Evolutionary conservation across 2,113 vertebrate genomes (phyloP).

Genomic region (Porphyrio hochstetteri): DNA sequence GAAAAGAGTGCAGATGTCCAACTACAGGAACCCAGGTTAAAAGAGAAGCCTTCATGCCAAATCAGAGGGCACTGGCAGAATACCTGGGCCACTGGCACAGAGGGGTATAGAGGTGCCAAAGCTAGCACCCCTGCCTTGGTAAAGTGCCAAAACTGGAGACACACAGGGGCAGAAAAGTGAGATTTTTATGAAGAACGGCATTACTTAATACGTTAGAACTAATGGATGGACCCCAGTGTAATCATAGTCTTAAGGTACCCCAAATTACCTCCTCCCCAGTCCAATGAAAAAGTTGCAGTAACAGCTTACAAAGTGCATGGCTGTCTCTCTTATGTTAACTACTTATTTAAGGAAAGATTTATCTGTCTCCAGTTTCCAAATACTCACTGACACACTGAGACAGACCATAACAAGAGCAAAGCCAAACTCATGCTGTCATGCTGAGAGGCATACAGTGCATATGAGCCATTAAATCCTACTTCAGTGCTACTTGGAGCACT

Average conservation of each 20-base stretch:
- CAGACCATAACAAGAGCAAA: neutral
- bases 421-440: neutral
- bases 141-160: neutral
- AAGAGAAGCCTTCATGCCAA: neutral
- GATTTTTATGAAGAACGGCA: neutral
- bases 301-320: neutral
- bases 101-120: neutral
- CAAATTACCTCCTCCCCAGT: neutral
- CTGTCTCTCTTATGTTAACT: neutral
- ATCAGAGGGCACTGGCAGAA: neutral
- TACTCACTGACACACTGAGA: neutral
- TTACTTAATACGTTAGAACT: neutral
- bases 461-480: neutral
- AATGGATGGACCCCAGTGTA: neutral
- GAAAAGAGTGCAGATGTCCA: neutral
- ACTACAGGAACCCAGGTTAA: neutral
- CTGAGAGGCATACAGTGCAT: neutral
- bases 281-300: neutral
- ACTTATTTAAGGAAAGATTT: neutral
- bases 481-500: neutral
- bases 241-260: neutral
- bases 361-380: neutral
- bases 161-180: neutral
- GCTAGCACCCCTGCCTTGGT: fast-evolving
- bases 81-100: neutral